Base-by-base conservation (phyloP, 2,888 invertebrate species). In the Digitonthophagus gazella region DNA sequence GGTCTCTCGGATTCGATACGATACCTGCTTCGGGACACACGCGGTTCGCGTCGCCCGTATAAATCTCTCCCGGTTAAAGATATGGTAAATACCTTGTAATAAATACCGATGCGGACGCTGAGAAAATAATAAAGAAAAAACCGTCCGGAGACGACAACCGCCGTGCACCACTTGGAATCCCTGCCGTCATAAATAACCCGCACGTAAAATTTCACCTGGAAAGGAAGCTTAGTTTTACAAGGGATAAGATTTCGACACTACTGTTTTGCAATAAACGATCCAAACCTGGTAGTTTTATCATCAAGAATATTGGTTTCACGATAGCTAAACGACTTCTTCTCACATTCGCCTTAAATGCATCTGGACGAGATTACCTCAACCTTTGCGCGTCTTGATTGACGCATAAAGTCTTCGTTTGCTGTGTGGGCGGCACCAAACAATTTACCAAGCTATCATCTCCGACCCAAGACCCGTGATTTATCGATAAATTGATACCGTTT, bases 41-140 rank as follows among this genome's bases (percentile, higher is more conserved):
- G 61, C 61, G 20, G 61, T 61, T 61, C 61, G 20, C 61, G 18
- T 61, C 19, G 61, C 20, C 18, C 20, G 61, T 20, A 61, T 61
- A 61, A 18, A 61, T 61, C 61, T 61, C 61, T 18, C 18, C 20
- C 61, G 20, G n/a, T 61, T 61, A 61, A 61, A 61, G 18, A 61
- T 61, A 61, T 61, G 61, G 61, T 61, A 61, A 61, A 61, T 61
- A 61, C 61, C 61, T 18, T 61, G 61, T 61, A 61, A 61, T 61
- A 61, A 61, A 61, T 61, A 61, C 57, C 57, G 28, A 44, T 57
- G 16, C 61, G 18, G 18, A 61, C 19, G 19, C 20, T 19, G 19
- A 61, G 19, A n/a, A 18, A 19, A 61, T 44, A 44, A 44, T 44
- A 44, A 44, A 44, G 28, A 5, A 44, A 11, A 11, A 44, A 44